Evolutionary conservation across 2,888 invertebrate genomes (phyloP).

Genomic region (Craniophora ligustri): DNA sequence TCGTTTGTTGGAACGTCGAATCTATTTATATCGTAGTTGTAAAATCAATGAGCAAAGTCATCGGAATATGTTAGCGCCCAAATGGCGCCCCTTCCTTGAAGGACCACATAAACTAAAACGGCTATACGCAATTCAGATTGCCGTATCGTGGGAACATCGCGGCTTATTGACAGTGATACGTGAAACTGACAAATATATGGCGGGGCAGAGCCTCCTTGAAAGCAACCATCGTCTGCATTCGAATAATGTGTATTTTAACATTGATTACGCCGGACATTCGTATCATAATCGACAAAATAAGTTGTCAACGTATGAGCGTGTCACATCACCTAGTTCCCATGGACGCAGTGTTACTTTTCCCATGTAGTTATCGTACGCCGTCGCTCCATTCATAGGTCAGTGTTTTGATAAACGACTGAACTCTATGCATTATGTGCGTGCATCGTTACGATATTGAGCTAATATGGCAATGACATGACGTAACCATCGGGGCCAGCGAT

Average conservation of each 20-base stretch:
- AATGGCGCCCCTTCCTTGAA: slow-evolving; percentile 60
- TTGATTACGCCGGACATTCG: slow-evolving; percentile 58
- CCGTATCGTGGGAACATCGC: slow-evolving; percentile 66
- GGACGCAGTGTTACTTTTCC: slow-evolving; percentile 68
- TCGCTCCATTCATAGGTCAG: slow-evolving; percentile 73
- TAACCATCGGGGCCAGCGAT: slow-evolving; percentile 49
- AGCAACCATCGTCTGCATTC: slow-evolving; percentile 49
- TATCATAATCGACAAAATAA: slow-evolving; percentile 55
- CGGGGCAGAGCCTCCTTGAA: slow-evolving; percentile 54
- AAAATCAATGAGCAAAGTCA: slow-evolving; percentile 56
- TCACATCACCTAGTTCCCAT: slow-evolving; percentile 76
- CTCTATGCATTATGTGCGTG: slow-evolving; percentile 54
- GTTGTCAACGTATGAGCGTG: slow-evolving; percentile 55
- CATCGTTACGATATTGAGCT: slow-evolving; percentile 43
- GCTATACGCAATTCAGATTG: slow-evolving; percentile 64
- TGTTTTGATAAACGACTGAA: slow-evolving; percentile 73
- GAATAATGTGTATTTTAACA: slow-evolving; percentile 49
- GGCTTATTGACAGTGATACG: slow-evolving; percentile 67
- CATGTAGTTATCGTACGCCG: slow-evolving; percentile 74
- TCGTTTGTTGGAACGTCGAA: slow-evolving; percentile 20
- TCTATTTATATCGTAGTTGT: slow-evolving; percentile 32
- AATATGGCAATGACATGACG: slow-evolving; percentile 47
- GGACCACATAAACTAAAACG: slow-evolving; percentile 59
- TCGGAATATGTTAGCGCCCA: slow-evolving; percentile 51
- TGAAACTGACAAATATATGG: slow-evolving; percentile 64